phyloP scores from a whole-genome alignment of 2,888 invertebrate species.

The Lamproptera curius region DNA sequence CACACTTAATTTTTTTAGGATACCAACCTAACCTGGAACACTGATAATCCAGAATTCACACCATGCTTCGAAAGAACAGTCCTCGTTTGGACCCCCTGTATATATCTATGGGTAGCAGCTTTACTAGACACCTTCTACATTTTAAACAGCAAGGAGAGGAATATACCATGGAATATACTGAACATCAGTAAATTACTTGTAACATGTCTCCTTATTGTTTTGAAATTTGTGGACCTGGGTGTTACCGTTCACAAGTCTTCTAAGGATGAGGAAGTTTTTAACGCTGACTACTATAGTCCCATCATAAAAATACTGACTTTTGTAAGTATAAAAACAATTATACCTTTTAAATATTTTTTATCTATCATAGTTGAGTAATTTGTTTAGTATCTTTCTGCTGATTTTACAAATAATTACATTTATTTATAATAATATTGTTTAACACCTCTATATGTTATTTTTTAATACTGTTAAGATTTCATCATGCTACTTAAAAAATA shows the following conservation, averaged over 20 bases:
- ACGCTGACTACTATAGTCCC: constrained; percentile 87
- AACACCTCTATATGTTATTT: neutral
- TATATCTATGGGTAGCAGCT: constrained; percentile 88
- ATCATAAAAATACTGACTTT: constrained; percentile 87
- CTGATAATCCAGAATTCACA: constrained; percentile 90
- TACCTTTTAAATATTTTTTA: neutral
- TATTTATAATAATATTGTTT: constrained; percentile 12
- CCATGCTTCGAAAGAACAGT: constrained; percentile 95
- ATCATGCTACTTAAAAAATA: neutral
- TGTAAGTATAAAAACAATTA: constrained; percentile 79
- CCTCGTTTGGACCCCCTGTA: constrained; percentile 92
- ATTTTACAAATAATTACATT: neutral
- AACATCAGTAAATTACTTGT: constrained; percentile 84
- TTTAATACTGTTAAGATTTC: constrained; percentile 6
- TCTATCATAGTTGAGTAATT: neutral
- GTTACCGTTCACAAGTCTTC: constrained; percentile 78
- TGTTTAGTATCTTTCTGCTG: constrained; percentile 6
- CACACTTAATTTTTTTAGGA: constrained; percentile 89
- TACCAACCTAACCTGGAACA: constrained; percentile 86
- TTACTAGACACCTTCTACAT: constrained; percentile 87
- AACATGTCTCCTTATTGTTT: constrained; percentile 80
- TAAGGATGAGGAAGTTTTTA: constrained; percentile 72
- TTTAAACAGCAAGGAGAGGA: constrained; percentile 84
- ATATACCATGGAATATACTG: constrained; percentile 87
- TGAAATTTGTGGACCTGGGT: constrained; percentile 83